Percentiles rank a stretch among this genome's conserved stretches.
Evolutionary conservation across 2,113 vertebrate species (phyloP).

Genomic region (Mastomys natalensis): DNA sequence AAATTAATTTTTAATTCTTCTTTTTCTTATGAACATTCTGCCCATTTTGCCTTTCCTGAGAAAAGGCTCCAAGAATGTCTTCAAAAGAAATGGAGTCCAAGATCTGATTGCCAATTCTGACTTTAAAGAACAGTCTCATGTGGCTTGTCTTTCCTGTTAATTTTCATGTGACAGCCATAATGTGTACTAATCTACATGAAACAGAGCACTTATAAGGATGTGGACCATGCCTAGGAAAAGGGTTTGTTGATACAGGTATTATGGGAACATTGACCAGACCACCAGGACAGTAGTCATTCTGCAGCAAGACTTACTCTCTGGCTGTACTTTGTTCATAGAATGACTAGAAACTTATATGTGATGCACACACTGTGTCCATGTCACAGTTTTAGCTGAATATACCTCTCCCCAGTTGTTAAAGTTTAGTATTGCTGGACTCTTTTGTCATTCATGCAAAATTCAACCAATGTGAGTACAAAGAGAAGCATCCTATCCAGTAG

Average conservation of each 20-base stretch:
- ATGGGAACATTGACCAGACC: background rate
- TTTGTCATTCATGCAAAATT: background rate
- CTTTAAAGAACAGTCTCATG: background rate
- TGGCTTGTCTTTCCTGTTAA: background rate
- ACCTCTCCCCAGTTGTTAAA: background rate
- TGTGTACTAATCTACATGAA: background rate
- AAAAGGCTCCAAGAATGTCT: background rate
- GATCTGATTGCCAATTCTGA: background rate
- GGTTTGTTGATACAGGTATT: background rate
- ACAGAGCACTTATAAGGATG: background rate
- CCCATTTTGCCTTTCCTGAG: constrained; percentile 40
- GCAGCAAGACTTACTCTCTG: background rate
- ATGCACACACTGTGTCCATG: background rate
- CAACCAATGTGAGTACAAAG: background rate
- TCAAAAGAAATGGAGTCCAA: background rate
- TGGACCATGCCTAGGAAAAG: background rate
- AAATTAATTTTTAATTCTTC: constrained; percentile 28
- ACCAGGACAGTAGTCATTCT: background rate
- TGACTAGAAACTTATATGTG: background rate
- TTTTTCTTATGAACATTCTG: constrained; percentile 40
- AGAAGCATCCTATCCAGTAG: background rate
- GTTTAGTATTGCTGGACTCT: background rate
- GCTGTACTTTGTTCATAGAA: background rate
- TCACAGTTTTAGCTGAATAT: background rate
- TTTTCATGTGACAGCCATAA: background rate